Base-by-base conservation (phyloP, 2,797 vertebrate species). In the Amniataba percoides region DNA sequence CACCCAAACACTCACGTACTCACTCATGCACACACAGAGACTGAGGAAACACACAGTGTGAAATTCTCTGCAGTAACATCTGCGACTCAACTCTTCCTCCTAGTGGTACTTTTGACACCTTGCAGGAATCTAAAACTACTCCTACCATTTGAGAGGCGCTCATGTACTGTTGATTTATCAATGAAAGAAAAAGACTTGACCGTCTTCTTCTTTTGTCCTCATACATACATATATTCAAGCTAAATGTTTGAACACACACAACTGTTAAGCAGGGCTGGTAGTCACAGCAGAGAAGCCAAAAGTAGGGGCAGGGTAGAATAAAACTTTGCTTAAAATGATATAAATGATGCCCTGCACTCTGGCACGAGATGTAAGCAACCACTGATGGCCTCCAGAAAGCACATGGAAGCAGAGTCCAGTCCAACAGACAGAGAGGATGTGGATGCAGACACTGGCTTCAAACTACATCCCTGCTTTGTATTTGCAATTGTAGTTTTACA, bases 1-100 rank as follows among this genome's bases (percentile, higher is more conserved):
- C 56, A 77, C 55, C n/a, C 53, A 77, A 64, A 80, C 75, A 71
- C 27, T 31, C 27, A 27, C 34, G 43, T 14, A 61, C 51, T 51
- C 59, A 55, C n/a, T 68, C 51, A 79, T n/a, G 9, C 19, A 61
- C n/a, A 69, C 34, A 53, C 42, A 67, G 9, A 64, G 43, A 66
- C 23, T 42, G 31, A 42, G 57, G 15, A 5, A 49, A 60, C 67
- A 53, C 80, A 73, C 53, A n/a, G 18, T 10, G 55, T n/a, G 48
- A 34, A 21, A 77, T 18, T 72, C 66, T 77, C 59, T 86, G 81
- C 71, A 71, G 51, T 8, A 15, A 71, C 12, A 71, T 89, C 25
- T 75, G 49, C 45, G 72, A 88, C 85, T 84, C 86, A 78, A 79
- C 59, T 74, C 71, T 83, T 89, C 86, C 77, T 57, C 85, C 87